Evolutionary conservation across 1,140 invertebrate genomes (phyloP).

Genomic region (Drosophila nannoptera): DNA sequence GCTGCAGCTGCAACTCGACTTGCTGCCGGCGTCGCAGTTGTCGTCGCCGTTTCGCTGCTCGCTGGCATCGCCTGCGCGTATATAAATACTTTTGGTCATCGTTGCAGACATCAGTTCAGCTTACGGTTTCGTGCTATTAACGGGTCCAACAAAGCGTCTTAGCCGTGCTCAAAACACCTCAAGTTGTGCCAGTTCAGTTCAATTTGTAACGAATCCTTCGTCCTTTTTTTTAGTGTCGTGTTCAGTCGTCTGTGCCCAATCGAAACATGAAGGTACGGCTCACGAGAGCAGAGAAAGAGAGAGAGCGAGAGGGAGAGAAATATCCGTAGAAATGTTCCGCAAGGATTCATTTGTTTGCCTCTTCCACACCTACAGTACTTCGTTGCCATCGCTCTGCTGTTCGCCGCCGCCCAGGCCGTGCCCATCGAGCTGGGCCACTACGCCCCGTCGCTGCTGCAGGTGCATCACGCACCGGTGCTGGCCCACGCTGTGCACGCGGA

Average conservation of each 20-base stretch:
- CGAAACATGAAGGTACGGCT: constrained; percentile 64
- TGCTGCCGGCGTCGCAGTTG: constrained; percentile 9
- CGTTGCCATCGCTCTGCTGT: constrained; percentile 74
- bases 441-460: constrained; percentile 64
- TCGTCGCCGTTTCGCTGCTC: constrained; percentile 30
- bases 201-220: constrained; percentile 56
- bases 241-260: constrained; percentile 39
- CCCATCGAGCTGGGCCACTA: constrained; percentile 78
- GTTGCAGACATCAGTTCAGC: constrained; percentile 77
- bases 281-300: not conserved
- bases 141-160: constrained; percentile 56
- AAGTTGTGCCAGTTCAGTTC: constrained; percentile 35
- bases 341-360: constrained; percentile 44
- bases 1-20: constrained; percentile 43
- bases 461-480: constrained; percentile 71
- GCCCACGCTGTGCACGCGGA: constrained; percentile 75
- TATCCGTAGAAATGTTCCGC: constrained; percentile 1
- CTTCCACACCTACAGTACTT: constrained; percentile 66
- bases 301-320: not conserved
- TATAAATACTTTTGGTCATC: constrained; percentile 78
- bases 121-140: constrained; percentile 75
- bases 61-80: constrained; percentile 54
- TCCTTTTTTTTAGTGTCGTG: constrained; percentile 35
- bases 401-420: constrained; percentile 70
- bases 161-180: constrained; percentile 37